Conservation (phyloP, 2,113 vertebrate species). For the Balaenoptera acutorostrata region DNA sequence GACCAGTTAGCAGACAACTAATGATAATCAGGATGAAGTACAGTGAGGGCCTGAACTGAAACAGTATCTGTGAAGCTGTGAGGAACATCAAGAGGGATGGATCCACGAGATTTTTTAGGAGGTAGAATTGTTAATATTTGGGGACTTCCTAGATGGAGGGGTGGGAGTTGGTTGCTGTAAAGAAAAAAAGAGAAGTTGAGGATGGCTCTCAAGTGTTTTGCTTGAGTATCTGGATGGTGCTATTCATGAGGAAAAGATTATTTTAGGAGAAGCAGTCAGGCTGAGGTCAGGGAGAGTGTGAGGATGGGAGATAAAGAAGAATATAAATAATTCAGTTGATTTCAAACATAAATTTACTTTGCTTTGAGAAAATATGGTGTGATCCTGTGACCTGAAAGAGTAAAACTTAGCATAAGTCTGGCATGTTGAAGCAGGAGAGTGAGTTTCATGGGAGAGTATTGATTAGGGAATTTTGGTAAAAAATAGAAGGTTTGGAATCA, state of each 20-base stretch:
- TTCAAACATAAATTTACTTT: conserved; percentile 12
- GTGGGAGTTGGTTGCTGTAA: not conserved
- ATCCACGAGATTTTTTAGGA: not conserved
- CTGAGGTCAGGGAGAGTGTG: not conserved
- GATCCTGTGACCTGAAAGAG: not conserved
- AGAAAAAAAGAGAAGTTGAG: not conserved
- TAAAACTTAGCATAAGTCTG: not conserved
- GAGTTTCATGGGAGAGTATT: not conserved
- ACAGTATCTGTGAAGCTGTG: not conserved
- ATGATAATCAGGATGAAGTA: not conserved
- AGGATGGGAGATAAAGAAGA: not conserved
- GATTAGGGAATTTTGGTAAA: not conserved
- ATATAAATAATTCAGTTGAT: not conserved
- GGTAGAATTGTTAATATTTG: not conserved
- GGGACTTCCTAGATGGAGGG: not conserved
- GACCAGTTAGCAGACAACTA: not conserved
- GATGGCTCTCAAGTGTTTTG: not conserved
- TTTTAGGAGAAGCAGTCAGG: not conserved
- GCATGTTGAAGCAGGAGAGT: not conserved
- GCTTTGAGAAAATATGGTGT: conserved; percentile 8
- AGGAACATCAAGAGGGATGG: not conserved
- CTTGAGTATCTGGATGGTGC: not conserved
- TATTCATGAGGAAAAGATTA: not conserved
- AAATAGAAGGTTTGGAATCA: not conserved
- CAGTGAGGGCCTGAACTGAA: not conserved